Base-by-base conservation (phyloP, 2,888 invertebrate genomes). In the Siphlonurus alternatus region DNA sequence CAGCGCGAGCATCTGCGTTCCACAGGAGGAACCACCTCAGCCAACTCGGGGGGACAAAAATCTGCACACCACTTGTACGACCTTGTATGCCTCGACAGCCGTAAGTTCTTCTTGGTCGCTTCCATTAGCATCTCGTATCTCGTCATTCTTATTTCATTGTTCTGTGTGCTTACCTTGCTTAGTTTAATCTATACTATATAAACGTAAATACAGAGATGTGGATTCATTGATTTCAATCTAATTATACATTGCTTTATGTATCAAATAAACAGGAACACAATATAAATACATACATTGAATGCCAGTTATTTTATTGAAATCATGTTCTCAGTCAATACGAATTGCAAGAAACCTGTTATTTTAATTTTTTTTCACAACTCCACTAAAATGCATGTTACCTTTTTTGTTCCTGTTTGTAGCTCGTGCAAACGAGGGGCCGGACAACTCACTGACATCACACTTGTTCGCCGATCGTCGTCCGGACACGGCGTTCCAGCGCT, bases 401-500 rank as follows among this genome's bases (percentile, higher is more conserved):
- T 2, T 60, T 22, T 23, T 23, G 19, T 60, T 53, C 62, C 65
- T 66, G 51, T 68, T 76, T 78, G 78, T 78, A 91, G 91, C 89
- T 77, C 87, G 90, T 71, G 89, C 89, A 70, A 88, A 88, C 73
- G 91, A 92, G 80, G 91, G 90, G 74, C 89, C 90, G 67, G 91
- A 91, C 78, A 90, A 89, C 80, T 87, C 88, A 63, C 86, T 87
- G 71, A 87, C 89, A 69, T 89, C 89, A 68, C 90, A 90, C 75
- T 80, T 91, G 68, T 92, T 89, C 76, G 86, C 88, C 51, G 86
- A 86, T 70, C 80, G 87, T 25, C 79, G 89, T 67, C 90, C 92
- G 54, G 91, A 93, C 75, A 93, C 93, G 10, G 93, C 93, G 64
- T 92, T 93, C 79, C 88, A 89, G 74, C 79, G 92, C 66, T 91